A percentile compares a stretch with the other conserved stretches of the same genome.
Conservation (phyloP, 2,797 vertebrate genomes). For the Cyprinella venusta region DNA sequence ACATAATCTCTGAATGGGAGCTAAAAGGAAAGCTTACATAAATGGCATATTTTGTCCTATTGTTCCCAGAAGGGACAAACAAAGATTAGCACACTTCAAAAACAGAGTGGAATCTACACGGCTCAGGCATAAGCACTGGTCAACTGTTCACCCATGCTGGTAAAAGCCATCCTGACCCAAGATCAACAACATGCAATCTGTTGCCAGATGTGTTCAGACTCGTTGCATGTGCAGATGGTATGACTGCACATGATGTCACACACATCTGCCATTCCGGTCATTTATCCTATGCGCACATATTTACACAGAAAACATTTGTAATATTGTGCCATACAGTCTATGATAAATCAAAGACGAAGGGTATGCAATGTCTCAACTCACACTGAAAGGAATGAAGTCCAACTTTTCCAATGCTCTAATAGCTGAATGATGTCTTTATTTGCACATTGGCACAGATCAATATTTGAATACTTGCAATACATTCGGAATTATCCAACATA, state of each 20-base stretch:
- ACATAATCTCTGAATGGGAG: no score
- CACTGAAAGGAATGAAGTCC: not conserved
- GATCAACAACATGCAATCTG: slow-evolving; percentile 52
- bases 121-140: slow-evolving; percentile 58
- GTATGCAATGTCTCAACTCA: not conserved
- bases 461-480: not conserved
- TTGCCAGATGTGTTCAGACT: slow-evolving; percentile 48
- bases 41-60: slow-evolving; percentile 15
- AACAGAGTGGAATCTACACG: not conserved
- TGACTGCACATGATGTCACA: slow-evolving; percentile 9
- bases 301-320: slow-evolving; percentile 5
- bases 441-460: not conserved
- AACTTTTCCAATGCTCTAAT: not conserved
- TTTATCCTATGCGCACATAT: not conserved
- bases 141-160: slow-evolving; percentile 61
- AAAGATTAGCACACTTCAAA: slow-evolving; percentile 37
- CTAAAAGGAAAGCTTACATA: not conserved
- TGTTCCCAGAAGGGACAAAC: slow-evolving; percentile 33
- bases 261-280: slow-evolving; percentile 11
- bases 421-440: not conserved
- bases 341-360: not conserved
- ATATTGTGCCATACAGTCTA: not conserved
- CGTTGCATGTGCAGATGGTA: slow-evolving; percentile 42
- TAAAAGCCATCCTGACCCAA: slow-evolving; percentile 22
- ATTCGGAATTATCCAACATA: not conserved